A percentile compares a stretch with the other conserved stretches of the same genome.
Conservation (phyloP, 2,113 vertebrate species). For the Macrotus californicus region DNA sequence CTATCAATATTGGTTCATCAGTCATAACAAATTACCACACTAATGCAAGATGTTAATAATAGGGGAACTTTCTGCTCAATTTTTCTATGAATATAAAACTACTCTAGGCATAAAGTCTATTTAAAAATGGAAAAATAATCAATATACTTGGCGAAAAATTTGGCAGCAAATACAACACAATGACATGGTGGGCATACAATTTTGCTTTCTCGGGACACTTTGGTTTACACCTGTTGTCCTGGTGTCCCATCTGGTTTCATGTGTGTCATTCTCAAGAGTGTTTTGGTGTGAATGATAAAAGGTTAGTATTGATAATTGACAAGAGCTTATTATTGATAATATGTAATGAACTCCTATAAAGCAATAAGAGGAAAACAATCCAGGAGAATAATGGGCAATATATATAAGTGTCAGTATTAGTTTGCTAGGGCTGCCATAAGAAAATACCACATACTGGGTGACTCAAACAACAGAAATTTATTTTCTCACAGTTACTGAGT, state of each 20-base stretch:
- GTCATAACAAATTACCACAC: neutral
- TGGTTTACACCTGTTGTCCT: neutral
- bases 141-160: neutral
- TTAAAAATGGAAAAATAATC: slow-evolving; percentile 6
- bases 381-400: neutral
- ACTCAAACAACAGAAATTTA: neutral
- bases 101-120: neutral
- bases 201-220: neutral
- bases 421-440: neutral
- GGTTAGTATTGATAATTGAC: neutral
- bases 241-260: neutral
- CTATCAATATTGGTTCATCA: neutral
- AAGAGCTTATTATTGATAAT: neutral
- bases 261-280: neutral
- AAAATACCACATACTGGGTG: neutral
- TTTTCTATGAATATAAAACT: neutral
- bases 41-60: neutral
- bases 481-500: neutral
- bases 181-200: neutral
- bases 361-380: neutral
- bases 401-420: neutral
- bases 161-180: neutral
- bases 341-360: neutral
- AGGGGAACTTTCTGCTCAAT: neutral
- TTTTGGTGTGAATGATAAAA: neutral